Percentiles rank a stretch among this genome's conserved stretches.
phyloP scores from a whole-genome alignment of 2,797 vertebrate species.

The Eidolon dupreanum region DNA sequence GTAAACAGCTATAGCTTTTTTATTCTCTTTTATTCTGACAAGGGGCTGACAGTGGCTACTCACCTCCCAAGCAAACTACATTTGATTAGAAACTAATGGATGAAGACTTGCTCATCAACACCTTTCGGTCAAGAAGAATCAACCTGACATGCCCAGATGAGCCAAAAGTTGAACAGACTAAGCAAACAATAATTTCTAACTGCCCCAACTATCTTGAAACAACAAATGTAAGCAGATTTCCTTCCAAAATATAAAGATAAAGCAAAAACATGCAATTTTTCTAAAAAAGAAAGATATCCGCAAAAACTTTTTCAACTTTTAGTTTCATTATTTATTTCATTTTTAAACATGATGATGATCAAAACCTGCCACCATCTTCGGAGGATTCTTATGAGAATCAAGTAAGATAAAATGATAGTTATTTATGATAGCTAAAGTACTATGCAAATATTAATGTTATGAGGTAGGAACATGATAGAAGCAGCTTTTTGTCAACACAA shows the following conservation, averaged over 20 bases:
- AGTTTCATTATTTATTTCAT: not conserved
- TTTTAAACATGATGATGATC: conserved; percentile 36
- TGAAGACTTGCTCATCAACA: not conserved
- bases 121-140: not conserved
- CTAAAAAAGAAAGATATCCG: not conserved
- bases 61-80: conserved; percentile 20
- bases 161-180: not conserved
- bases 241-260: not conserved
- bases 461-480: not conserved
- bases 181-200: not conserved
- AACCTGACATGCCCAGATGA: not conserved
- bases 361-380: not conserved
- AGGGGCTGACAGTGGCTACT: not conserved
- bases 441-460: not conserved
- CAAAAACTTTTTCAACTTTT: not conserved
- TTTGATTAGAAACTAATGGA: conserved; percentile 49
- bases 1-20: conserved; percentile 51
- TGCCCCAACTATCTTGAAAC: not conserved
- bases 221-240: not conserved
- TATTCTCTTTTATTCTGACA: conserved; percentile 36
- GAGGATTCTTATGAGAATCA: not conserved
- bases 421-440: not conserved
- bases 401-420: not conserved
- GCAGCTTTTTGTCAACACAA: not conserved
- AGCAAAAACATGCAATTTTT: not conserved